Conservation (phyloP, 2,113 vertebrate genomes). For the Phyllopteryx taeniolatus region DNA sequence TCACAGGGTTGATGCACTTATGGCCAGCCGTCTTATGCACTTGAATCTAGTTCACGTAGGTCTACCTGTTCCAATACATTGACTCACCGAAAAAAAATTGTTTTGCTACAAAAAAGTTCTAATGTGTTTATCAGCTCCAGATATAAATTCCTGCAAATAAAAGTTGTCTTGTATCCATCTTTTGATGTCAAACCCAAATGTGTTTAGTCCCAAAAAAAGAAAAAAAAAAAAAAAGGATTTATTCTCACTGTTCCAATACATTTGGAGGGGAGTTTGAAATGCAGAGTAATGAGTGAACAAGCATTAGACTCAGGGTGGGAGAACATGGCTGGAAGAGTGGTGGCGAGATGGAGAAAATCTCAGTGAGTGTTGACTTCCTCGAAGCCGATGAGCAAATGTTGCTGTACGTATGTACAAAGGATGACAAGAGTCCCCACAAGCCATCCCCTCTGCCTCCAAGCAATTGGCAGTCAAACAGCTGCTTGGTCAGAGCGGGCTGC, state of each 20-base stretch:
- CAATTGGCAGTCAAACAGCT: slow-evolving; percentile 80
- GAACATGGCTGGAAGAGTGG: slow-evolving; percentile 11
- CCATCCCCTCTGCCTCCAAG: slow-evolving; percentile 38
- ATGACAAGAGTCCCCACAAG: slow-evolving; percentile 52
- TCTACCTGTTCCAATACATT: no score
- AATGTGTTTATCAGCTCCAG: no score
- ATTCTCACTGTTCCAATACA: background rate
- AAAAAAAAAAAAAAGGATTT: no score
- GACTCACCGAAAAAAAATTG: no score
- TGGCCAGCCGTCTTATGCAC: no score
- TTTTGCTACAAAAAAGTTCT: no score
- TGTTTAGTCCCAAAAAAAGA: no score
- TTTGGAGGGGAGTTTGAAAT: background rate
- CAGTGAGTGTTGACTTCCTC: slow-evolving; percentile 46
- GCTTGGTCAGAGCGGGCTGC: slow-evolving; percentile 80
- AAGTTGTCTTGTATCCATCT: no score
- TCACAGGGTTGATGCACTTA: no score
- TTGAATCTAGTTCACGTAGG: no score
- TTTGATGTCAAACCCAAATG: no score
- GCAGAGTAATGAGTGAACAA: background rate
- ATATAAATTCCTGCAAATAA: no score
- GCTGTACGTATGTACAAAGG: slow-evolving; percentile 43
- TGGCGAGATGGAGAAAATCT: slow-evolving; percentile 19
- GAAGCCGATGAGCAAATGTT: slow-evolving; percentile 34
- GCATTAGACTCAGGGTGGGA: background rate